Conservation (phyloP, 2,797 vertebrate genomes). For the Stomatorhinus walkeri region DNA sequence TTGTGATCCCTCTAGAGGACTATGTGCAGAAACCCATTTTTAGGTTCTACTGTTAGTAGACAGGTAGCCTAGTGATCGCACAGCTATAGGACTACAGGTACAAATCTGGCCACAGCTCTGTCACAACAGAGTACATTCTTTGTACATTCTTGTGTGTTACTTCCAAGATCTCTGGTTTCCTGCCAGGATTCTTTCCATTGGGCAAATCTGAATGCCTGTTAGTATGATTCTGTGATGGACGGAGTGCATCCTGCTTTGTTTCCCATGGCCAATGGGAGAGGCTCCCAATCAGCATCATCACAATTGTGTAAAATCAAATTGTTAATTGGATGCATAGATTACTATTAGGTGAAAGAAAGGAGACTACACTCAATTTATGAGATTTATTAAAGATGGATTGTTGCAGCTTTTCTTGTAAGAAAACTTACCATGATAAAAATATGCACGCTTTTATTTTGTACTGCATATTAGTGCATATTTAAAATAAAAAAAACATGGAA, state of each 20-base stretch:
- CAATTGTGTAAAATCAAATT: neutral
- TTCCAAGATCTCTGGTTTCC: neutral
- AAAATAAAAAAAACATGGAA: neutral
- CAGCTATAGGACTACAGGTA: neutral
- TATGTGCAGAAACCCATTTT: neutral
- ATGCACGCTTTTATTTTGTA: slow-evolving; percentile 18
- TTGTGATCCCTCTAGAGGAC: neutral
- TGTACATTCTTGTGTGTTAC: neutral
- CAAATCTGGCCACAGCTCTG: neutral
- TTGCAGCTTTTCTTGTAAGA: neutral
- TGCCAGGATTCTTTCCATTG: neutral
- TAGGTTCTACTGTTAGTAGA: neutral
- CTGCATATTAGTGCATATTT: slow-evolving; percentile 13
- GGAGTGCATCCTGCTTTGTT: neutral
- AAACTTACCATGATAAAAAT: neutral
- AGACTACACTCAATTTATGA: neutral
- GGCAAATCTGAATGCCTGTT: neutral
- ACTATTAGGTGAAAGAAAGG: neutral
- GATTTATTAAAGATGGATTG: neutral
- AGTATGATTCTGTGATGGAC: neutral
- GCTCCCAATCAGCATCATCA: neutral
- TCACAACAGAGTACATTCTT: neutral
- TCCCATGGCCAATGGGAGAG: neutral
- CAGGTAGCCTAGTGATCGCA: neutral
- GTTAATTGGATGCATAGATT: neutral